Evolutionary conservation across 2,888 invertebrate species (phyloP).

Genomic region (Dasysyrphus albostriatus): DNA sequence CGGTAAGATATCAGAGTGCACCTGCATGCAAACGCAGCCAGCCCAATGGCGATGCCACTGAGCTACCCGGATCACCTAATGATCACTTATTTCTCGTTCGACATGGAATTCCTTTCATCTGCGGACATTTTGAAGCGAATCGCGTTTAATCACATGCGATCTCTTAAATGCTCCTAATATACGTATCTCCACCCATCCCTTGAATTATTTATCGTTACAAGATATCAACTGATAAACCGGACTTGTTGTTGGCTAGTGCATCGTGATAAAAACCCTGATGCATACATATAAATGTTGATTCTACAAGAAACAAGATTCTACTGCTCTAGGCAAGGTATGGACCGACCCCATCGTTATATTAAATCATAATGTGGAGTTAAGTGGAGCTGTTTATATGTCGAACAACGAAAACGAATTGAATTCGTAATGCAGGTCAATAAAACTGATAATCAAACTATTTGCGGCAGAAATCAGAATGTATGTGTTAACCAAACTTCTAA

Average conservation of each 20-base stretch:
- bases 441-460: neutral
- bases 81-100: conserved; percentile 80
- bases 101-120: conserved; percentile 80
- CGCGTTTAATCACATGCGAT: conserved; percentile 74
- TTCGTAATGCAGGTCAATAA: neutral
- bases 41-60: conserved; percentile 68
- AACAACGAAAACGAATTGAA: neutral
- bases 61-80: conserved; percentile 78
- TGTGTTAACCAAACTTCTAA: no score
- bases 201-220: conserved; percentile 68
- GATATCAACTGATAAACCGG: conserved; percentile 59
- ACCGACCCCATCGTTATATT: conserved; percentile 8
- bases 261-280: conserved; percentile 2
- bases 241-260: conserved; percentile 17
- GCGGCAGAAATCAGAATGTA: no score
- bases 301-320: neutral
- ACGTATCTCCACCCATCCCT: conserved; percentile 50
- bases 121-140: conserved; percentile 77
- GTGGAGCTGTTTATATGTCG: neutral
- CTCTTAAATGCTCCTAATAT: conserved; percentile 62
- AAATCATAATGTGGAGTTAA: conserved; percentile 6
- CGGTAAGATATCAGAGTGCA: conserved; percentile 49
- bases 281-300: conserved; percentile 3
- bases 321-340: neutral
- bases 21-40: conserved; percentile 71